Percentiles rank a stretch among this genome's conserved stretches.
Conservation (phyloP, 2,113 vertebrate genomes). For the Erythrolamprus reginae region DNA sequence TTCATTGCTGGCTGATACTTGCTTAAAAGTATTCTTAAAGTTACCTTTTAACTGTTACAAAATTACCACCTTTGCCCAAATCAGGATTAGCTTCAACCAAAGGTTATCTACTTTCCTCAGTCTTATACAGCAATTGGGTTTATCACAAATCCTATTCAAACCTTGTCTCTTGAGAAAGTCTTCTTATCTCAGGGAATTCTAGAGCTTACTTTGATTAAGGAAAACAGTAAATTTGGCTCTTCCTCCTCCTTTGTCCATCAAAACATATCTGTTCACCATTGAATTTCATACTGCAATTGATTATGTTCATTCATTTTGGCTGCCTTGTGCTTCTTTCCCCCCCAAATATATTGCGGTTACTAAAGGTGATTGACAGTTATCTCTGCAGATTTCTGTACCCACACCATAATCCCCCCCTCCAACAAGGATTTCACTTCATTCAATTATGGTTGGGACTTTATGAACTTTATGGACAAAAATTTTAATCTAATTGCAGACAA, state of each 20-base stretch:
- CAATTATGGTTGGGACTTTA: not conserved
- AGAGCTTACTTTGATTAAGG: not conserved
- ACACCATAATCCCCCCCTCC: not conserved
- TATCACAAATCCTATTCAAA: not conserved
- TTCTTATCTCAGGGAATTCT: not conserved
- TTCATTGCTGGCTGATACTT: not conserved
- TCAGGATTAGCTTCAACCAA: not conserved
- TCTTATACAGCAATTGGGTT: not conserved
- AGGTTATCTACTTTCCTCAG: not conserved
- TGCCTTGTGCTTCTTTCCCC: not conserved
- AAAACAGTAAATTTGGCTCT: not conserved
- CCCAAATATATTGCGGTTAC: not conserved
- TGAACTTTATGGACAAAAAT: not conserved
- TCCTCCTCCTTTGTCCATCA: not conserved
- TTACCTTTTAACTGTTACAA: not conserved
- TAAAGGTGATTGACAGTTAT: not conserved
- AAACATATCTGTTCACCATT: not conserved
- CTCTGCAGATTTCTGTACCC: not conserved
- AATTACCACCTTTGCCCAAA: not conserved
- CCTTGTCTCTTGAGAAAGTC: not conserved
- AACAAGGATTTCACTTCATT: not conserved
- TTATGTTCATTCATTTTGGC: not conserved
- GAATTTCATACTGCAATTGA: not conserved
- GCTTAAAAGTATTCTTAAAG: not conserved
- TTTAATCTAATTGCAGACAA: not conserved